phyloP scores from a whole-genome alignment of 2,113 vertebrate genomes.

The Saccopteryx bilineata region DNA sequence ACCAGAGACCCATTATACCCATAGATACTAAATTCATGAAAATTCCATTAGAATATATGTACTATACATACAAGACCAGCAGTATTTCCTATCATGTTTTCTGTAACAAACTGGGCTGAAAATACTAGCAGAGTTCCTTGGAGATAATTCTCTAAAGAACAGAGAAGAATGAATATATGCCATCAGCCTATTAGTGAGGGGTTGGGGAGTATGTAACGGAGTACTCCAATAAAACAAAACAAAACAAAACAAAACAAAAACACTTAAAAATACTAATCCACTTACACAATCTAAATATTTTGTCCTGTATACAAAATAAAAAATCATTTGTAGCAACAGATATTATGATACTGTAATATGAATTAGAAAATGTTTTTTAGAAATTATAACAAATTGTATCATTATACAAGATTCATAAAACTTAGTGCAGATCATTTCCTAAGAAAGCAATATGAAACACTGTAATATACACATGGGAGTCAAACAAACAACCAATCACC shows the following conservation, averaged over 20 bases:
- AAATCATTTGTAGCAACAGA: constrained; percentile 28
- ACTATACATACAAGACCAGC: not conserved
- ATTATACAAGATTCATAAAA: not conserved
- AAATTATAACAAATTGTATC: not conserved
- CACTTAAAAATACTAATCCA: not conserved
- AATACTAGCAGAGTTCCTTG: not conserved
- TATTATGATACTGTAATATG: not conserved
- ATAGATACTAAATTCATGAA: not conserved
- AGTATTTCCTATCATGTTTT: constrained; percentile 1
- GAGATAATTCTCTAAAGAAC: constrained; percentile 11
- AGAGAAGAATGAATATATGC: constrained; percentile 54
- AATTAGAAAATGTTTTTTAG: constrained; percentile 14
- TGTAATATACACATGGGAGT: not conserved
- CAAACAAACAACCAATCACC: not conserved
- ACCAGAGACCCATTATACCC: not conserved
- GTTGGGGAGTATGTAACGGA: not conserved
- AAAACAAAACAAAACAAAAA: not conserved
- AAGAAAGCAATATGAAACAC: not conserved
- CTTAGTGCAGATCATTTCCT: not conserved
- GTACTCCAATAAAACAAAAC: not conserved
- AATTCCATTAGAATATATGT: not conserved
- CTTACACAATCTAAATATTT: not conserved
- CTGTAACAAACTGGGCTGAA: not conserved
- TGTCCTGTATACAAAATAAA: not conserved
- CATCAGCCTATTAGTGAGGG: not conserved